phyloP scores from a whole-genome alignment of 2,113 vertebrate genomes.

The Nymphicus hollandicus region DNA sequence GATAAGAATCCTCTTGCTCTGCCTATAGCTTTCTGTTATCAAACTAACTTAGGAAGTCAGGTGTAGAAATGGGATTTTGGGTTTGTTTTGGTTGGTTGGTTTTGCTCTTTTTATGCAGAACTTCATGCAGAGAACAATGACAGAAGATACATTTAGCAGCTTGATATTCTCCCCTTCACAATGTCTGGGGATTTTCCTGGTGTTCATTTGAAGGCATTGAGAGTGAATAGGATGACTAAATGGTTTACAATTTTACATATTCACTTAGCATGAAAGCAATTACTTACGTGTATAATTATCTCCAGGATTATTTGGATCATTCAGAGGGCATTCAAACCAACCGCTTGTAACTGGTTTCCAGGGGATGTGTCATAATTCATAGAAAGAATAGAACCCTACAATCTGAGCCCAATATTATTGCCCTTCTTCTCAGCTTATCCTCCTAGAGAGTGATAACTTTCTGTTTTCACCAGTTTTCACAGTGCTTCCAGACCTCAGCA shows the following conservation, averaged over 20 bases:
- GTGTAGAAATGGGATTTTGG: neutral
- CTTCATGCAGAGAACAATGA: neutral
- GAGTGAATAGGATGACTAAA: slow-evolving; percentile 33
- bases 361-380: neutral
- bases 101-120: neutral
- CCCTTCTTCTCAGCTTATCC: neutral
- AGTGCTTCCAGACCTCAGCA: neutral
- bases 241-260: neutral
- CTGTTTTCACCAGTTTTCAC: neutral
- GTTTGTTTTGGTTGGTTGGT: neutral
- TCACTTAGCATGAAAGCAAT: slow-evolving; percentile 4
- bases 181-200: neutral
- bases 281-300: slow-evolving; percentile 23
- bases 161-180: neutral
- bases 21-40: neutral
- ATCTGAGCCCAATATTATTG: neutral
- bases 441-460: neutral
- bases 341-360: neutral
- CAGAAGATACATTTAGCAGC: neutral
- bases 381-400: neutral
- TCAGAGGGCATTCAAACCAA: neutral
- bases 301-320: neutral
- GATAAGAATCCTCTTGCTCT: neutral
- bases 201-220: neutral
- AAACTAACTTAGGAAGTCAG: neutral